Evolutionary conservation across 2,113 vertebrate genomes (phyloP).

Genomic region (Apodemus speciosus): DNA sequence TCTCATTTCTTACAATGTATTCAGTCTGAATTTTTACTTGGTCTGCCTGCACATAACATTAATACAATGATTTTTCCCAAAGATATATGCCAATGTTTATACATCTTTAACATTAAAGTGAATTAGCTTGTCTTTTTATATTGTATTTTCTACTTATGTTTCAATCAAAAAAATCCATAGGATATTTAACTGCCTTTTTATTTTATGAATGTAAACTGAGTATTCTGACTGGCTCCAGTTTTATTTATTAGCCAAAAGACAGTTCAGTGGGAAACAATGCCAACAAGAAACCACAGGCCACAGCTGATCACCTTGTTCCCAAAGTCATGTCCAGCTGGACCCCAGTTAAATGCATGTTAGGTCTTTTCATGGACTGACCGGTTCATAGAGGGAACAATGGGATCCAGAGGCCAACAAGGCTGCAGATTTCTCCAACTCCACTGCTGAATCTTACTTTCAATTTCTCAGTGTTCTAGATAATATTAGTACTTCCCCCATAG

Average conservation of each 20-base stretch:
- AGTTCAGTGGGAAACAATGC: background rate
- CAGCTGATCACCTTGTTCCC: background rate
- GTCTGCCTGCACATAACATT: slow-evolving; percentile 46
- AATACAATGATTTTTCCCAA: slow-evolving; percentile 23
- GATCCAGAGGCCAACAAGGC: background rate
- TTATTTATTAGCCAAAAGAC: background rate
- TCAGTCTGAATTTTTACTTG: slow-evolving; percentile 62
- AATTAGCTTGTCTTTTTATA: slow-evolving; percentile 26
- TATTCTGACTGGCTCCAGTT: background rate
- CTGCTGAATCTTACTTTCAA: slow-evolving; percentile 8
- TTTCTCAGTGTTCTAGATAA: background rate
- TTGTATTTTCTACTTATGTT: slow-evolving; percentile 11
- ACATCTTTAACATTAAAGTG: slow-evolving; percentile 40
- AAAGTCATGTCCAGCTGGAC: background rate
- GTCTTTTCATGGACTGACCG: background rate
- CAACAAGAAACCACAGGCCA: background rate
- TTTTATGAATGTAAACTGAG: background rate
- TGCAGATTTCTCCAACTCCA: background rate
- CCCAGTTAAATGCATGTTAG: background rate
- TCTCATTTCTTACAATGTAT: slow-evolving; percentile 33
- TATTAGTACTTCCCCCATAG: background rate
- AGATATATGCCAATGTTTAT: background rate
- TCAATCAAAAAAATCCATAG: background rate
- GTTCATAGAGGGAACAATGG: background rate
- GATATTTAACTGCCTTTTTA: background rate